Percentiles rank a stretch among this genome's conserved stretches.
These are phyloP conservation scores for Cochlearius cochlearius DNA, from an alignment of 2,113 vertebrate species.

Conservation along the genomic window DNA sequence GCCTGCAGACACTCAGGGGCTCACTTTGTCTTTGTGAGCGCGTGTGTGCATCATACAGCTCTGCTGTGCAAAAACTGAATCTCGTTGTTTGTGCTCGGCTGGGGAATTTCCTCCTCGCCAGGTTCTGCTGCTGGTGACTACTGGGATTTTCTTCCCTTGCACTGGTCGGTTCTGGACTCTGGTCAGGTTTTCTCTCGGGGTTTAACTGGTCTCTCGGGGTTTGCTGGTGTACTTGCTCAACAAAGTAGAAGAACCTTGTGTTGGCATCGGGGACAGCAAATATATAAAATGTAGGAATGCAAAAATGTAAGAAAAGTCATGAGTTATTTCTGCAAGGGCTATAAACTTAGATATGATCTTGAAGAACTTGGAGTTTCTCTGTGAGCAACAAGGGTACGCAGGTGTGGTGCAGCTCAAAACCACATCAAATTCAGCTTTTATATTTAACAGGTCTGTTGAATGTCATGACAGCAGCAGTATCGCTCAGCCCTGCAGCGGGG, in stretches of 20 bases:
- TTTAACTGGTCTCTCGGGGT: not conserved
- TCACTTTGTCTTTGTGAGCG: not conserved
- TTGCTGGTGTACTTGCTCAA: not conserved
- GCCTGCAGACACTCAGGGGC: no score
- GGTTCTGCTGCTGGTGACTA: not conserved
- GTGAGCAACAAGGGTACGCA: not conserved
- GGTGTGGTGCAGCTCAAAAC: not conserved
- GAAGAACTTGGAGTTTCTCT: not conserved
- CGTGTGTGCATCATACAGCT: not conserved
- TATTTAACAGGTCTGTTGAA: not conserved
- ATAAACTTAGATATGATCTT: not conserved
- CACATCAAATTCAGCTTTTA: not conserved
- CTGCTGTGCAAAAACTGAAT: not conserved
- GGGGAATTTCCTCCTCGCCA: not conserved
- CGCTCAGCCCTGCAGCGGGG: not conserved
- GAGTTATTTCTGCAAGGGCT: not conserved
- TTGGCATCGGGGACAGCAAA: not conserved
- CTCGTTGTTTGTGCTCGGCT: fast-evolving
- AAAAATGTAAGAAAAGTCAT: not conserved
- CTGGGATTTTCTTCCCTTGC: not conserved
- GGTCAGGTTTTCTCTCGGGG: not conserved
- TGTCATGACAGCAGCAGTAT: not conserved
- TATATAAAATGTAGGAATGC: not conserved
- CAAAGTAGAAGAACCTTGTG: not conserved
- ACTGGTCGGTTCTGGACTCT: not conserved